Base-by-base conservation (phyloP, 2,888 invertebrate species). In the Andrena bucephala region DNA sequence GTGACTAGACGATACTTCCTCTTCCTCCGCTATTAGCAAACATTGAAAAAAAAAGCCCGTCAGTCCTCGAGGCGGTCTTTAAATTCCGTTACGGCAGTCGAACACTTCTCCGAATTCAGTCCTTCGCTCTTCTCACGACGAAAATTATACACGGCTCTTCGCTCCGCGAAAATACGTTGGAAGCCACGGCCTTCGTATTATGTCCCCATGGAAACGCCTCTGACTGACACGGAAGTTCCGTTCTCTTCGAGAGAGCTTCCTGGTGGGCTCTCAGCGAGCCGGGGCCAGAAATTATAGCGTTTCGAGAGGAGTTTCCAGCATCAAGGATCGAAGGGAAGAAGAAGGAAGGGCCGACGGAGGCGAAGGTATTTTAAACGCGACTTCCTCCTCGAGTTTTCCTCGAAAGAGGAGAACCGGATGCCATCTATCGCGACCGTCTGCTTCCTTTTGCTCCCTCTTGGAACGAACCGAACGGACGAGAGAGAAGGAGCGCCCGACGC, bases 401-500 rank as follows among this genome's bases (percentile, higher is more conserved):
- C 69, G 69, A 70, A 68, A 72, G 60, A 79, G 82, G 86, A 86
- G 86, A 88, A 90, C 92, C 93, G 93, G 93, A 93, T 93, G 92
- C 91, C 92, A 93, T 94, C 93, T 92, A 94, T 94, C 93, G 91
- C 90, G 86, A 89, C 89, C 89, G 73, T 87, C 80, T 87, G 77
- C 86, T 82, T 90, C 86, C 86, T 90, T 89, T 91, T 90, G 87
- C 91, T 91, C 69, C 42, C 72, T 54, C 80, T 65, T 72, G 63
- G 71, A 76, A 71, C 81, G 70, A 82, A 72, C 75, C 82, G 82
- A 57, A 62, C 76, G 69, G 62, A 74, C 74, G 69, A 54, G 68
- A 66, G 66, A 59, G 69, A 69, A 60, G 33, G 60, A 62, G 29
- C 27, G 16, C 48, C 67, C 33, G 42, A 5, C 48, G 63, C 73